Conservation (phyloP, 2,888 invertebrate genomes). For the Listrodromus nycthemerus region DNA sequence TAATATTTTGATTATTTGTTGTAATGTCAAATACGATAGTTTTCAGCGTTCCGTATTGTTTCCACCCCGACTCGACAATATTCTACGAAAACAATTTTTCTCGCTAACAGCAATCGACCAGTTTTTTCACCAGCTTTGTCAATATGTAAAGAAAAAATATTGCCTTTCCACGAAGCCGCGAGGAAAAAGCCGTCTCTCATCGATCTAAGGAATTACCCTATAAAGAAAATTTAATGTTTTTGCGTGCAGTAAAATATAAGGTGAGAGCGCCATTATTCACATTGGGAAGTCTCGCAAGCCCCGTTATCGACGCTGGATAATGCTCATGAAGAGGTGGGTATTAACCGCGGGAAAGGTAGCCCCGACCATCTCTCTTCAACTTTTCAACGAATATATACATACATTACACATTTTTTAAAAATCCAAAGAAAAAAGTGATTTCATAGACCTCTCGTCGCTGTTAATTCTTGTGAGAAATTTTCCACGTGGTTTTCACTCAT, state of each 20-base stretch:
- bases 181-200: not conserved
- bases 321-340: not conserved
- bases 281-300: slow-evolving; percentile 34
- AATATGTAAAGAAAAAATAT: not conserved
- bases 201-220: not conserved
- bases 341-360: slow-evolving; percentile 3
- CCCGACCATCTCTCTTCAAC: not conserved
- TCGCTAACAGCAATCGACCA: not conserved
- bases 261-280: slow-evolving; percentile 12
- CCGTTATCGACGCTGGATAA: slow-evolving; percentile 38
- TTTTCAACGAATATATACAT: not conserved
- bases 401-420: not conserved
- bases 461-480: slow-evolving; percentile 27
- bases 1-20: not conserved
- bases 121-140: not conserved
- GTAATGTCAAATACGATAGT: not conserved
- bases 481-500: slow-evolving; percentile 30
- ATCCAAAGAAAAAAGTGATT: not conserved
- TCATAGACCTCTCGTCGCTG: not conserved
- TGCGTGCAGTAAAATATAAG: not conserved
- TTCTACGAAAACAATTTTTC: not conserved
- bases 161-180: not conserved
- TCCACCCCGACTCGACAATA: not conserved
- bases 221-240: not conserved
- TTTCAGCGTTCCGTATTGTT: not conserved